Evolutionary conservation across 1,140 invertebrate genomes (phyloP).

Genomic region (Trichonephila inaurata): DNA sequence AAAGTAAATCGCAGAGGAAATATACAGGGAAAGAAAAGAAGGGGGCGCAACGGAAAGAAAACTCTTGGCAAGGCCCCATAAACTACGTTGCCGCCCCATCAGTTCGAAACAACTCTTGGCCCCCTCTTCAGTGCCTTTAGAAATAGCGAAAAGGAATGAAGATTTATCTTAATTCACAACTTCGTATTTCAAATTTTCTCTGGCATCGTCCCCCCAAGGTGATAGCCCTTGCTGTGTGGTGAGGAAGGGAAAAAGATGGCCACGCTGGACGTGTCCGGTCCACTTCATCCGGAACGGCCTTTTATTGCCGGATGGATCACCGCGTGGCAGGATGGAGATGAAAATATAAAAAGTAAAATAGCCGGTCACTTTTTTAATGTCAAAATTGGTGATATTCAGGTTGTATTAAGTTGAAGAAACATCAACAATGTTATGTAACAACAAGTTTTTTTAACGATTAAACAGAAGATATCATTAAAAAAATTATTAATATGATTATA

Average conservation of each 20-base stretch:
- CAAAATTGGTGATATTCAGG: background rate
- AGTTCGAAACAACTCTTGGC: slow-evolving; percentile 34
- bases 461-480: too few species aligned
- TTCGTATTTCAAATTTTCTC: slow-evolving; percentile 48
- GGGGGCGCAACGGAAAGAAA: background rate
- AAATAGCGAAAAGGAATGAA: slow-evolving; percentile 29
- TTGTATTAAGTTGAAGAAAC: too few species aligned
- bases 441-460: too few species aligned
- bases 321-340: background rate
- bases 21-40: background rate
- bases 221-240: background rate
- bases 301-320: slow-evolving; percentile 42
- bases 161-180: slow-evolving; percentile 52
- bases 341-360: background rate
- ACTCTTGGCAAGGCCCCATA: slow-evolving; percentile 26
- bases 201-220: background rate
- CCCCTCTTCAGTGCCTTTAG: background rate
- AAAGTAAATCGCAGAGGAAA: slow-evolving; percentile 59
- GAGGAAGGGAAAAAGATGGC: background rate
- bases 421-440: too few species aligned
- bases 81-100: slow-evolving; percentile 59
- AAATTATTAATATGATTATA: too few species aligned
- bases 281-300: slow-evolving; percentile 36
- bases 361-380: background rate
- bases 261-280: slow-evolving; percentile 19